Evolutionary conservation across 2,797 vertebrate species (phyloP).

Genomic region (Ctenosaura bakeri): DNA sequence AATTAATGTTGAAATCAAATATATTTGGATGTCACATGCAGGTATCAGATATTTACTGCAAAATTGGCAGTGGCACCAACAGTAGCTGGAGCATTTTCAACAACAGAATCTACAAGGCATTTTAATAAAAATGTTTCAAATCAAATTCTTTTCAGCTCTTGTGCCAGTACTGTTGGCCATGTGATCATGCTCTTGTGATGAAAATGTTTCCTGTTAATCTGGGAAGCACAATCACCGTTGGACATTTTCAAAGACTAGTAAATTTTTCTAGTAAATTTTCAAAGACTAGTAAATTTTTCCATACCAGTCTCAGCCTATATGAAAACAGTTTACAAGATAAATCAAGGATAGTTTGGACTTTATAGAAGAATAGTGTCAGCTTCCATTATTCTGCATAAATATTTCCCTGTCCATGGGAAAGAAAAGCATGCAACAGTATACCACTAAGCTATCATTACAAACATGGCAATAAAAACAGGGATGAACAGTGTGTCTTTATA

Average conservation of each 20-base stretch:
- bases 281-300: neutral
- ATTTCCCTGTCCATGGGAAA: neutral
- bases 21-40: neutral
- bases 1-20: neutral
- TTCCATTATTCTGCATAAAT: neutral
- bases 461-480: neutral
- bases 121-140: neutral
- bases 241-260: neutral
- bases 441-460: neutral
- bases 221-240: neutral
- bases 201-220: neutral
- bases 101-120: neutral
- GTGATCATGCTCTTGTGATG: neutral
- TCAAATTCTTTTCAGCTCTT: neutral
- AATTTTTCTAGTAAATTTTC: no score
- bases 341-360: neutral
- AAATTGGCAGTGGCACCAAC: neutral
- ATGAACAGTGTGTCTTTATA: neutral
- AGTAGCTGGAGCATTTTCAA: neutral
- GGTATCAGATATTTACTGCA: neutral
- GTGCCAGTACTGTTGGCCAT: neutral
- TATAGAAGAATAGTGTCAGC: neutral
- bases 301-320: neutral
- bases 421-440: neutral
- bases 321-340: neutral